Evolutionary conservation across 2,888 invertebrate species (phyloP).

Genomic region (Acrobasis repandana): DNA sequence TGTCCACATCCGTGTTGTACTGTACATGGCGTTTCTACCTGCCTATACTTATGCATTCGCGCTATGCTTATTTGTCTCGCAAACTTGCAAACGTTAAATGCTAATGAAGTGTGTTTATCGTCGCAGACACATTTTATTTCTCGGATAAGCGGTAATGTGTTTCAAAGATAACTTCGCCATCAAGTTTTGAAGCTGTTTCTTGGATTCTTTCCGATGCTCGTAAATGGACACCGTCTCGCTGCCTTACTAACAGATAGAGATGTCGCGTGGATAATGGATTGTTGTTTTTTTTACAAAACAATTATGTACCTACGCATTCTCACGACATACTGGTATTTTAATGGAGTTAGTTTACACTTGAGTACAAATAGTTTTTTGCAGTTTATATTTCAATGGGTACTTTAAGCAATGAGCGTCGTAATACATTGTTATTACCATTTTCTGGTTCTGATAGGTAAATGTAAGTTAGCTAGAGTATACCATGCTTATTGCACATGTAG

Average conservation of each 20-base stretch:
- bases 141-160: slow-evolving; percentile 61
- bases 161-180: slow-evolving; percentile 57
- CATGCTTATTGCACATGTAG: too few relatives aligned
- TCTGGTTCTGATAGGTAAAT: too few relatives aligned
- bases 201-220: slow-evolving; percentile 34
- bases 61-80: slow-evolving; percentile 43
- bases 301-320: background rate
- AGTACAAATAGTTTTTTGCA: too few relatives aligned
- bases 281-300: slow-evolving; percentile 9
- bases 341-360: background rate
- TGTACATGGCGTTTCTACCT: too few relatives aligned
- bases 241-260: slow-evolving; percentile 22
- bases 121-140: slow-evolving; percentile 53
- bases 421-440: too few relatives aligned
- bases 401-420: too few relatives aligned
- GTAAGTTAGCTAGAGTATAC: too few relatives aligned
- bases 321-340: background rate
- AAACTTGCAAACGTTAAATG: slow-evolving; percentile 48
- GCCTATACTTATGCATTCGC: too few relatives aligned
- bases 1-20: too few relatives aligned
- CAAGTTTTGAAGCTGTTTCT: slow-evolving; percentile 49
- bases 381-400: too few relatives aligned
- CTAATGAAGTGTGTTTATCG: slow-evolving; percentile 63
- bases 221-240: slow-evolving; percentile 35
- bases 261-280: slow-evolving; percentile 17